These are phyloP conservation scores for Macrophya alboannulata DNA, from an alignment of 2,888 invertebrate genomes.

Conservation along the genomic window DNA sequence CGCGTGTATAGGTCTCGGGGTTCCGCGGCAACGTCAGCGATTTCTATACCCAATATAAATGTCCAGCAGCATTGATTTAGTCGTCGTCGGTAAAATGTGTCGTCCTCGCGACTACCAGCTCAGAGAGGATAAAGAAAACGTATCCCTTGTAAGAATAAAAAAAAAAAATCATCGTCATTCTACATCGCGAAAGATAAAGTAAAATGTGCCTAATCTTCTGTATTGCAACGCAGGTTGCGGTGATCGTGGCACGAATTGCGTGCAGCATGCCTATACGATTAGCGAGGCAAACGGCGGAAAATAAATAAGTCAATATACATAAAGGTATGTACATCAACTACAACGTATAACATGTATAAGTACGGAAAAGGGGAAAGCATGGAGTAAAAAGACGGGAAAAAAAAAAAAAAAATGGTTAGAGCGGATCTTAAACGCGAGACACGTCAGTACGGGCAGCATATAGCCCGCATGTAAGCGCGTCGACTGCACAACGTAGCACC, in stretches of 20 bases:
- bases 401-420: not conserved
- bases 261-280: not conserved
- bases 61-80: slow-evolving; percentile 77
- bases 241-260: not conserved
- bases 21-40: slow-evolving; percentile 40
- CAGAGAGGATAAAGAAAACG: not conserved
- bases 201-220: not conserved
- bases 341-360: not conserved
- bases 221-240: not conserved
- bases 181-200: not conserved
- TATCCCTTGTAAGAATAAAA: not conserved
- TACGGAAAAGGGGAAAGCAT: not conserved
- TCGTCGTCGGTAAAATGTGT: slow-evolving; percentile 61
- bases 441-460: not conserved
- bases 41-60: slow-evolving; percentile 73
- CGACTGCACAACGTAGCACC: slow-evolving; percentile 24
- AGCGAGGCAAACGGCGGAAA: not conserved
- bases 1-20: slow-evolving; percentile 39
- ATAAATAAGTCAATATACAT: not conserved
- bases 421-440: slow-evolving; percentile 24
- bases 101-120: not conserved
- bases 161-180: not conserved
- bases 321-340: not conserved
- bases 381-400: not conserved
- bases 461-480: slow-evolving; percentile 34